These are phyloP conservation scores for Stenurella melanura DNA, from an alignment of 2,888 invertebrate species.

Conservation along the genomic window DNA sequence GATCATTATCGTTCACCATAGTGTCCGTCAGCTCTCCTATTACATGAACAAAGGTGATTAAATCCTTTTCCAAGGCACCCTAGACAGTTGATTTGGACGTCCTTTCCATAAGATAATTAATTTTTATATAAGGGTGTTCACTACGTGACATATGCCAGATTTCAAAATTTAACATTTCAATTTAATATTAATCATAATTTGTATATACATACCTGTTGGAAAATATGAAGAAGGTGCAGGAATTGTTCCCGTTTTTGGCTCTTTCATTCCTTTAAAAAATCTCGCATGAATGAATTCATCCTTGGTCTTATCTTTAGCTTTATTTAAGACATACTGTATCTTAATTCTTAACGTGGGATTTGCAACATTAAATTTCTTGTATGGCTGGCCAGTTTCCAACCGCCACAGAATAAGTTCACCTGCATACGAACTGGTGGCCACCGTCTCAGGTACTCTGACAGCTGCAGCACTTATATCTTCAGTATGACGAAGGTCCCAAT, in stretches of 20 bases:
- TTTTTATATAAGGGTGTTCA: too few relatives aligned
- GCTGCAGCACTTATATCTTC: slow-evolving; percentile 86
- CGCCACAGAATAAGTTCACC: slow-evolving; percentile 90
- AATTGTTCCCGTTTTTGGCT: background rate
- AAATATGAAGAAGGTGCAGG: background rate
- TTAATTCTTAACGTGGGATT: slow-evolving; percentile 77
- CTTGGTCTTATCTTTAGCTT: slow-evolving; percentile 54
- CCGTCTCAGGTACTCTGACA: slow-evolving; percentile 79
- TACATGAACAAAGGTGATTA: too few relatives aligned
- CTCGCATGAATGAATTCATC: slow-evolving; percentile 38
- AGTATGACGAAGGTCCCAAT: slow-evolving; percentile 83
- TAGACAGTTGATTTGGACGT: too few relatives aligned
- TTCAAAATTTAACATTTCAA: too few relatives aligned
- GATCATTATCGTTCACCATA: too few relatives aligned
- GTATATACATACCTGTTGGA: too few relatives aligned
- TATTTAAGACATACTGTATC: slow-evolving; percentile 75
- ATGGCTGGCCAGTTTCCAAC: slow-evolving; percentile 87
- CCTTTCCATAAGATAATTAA: too few relatives aligned
- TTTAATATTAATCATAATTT: too few relatives aligned
- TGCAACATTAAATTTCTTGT: slow-evolving; percentile 74
- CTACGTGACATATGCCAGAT: too few relatives aligned
- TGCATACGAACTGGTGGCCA: slow-evolving; percentile 86
- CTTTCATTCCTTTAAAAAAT: background rate
- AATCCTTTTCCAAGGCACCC: too few relatives aligned
- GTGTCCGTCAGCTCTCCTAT: too few relatives aligned